Evolutionary conservation across 2,888 invertebrate genomes (phyloP), one percentile per base, ranked within the genome.

Genomic region (Drosophila tanythrix): DNA sequence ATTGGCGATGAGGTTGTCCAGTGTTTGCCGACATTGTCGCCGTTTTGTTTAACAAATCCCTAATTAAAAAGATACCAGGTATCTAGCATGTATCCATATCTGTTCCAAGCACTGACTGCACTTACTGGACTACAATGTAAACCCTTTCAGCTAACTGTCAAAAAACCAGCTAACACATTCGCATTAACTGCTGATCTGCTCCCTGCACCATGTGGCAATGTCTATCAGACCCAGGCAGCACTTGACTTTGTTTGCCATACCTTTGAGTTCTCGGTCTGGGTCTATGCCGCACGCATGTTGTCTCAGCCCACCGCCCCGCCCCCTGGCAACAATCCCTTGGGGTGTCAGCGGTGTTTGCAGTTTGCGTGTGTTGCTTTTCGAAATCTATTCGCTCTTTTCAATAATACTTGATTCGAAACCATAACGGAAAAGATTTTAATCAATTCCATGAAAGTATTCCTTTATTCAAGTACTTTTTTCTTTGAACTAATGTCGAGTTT

Each of bases 161-260:
- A 33, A 15, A n/a, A 29, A 36, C 18, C 21, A 18, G 10, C 56
- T 7, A 7, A 38, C 27, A 15, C 18, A 33, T 31, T n/a, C 31
- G 43, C 8, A 15, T 46, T 46, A 46, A 46, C 46, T 2, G 36
- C 65, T 56, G 40, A 68, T 68, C 61, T 46, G 46, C 13, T 56
- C 11, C 27, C 8, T 55, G 25, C 4, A 43, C 38, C 57, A 43
- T 21, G 55, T 59, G 48, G 43, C 38, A 69, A 70, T 43, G 50
- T 13, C 52, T n/a, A 10, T 21, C 27, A 27, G 27, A 38, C 55
- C 35, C 50, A 31, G 52, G 43, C 70, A 50, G 51, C 83, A 85
- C 87, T 90, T 82, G 89, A 88, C 81, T 78, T 70, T 90, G 83
- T 89, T 90, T 84, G 77, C 73, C 65, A 53, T 73, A 51, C 48